Evolutionary conservation across 2,113 vertebrate species (phyloP).

Genomic region (Oncorhynchus mykiss): DNA sequence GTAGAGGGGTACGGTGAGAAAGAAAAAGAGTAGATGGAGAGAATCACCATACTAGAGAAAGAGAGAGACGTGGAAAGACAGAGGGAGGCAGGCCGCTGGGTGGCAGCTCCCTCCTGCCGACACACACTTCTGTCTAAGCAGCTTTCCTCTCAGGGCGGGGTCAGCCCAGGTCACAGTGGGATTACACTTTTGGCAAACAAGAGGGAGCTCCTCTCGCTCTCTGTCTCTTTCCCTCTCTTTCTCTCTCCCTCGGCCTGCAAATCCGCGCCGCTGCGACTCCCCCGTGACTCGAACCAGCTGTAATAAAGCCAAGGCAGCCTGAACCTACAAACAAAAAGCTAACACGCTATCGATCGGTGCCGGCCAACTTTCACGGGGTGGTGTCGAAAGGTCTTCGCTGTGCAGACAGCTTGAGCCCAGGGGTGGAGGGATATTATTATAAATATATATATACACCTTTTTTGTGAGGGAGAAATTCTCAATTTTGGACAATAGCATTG

Average conservation of each 20-base stretch:
- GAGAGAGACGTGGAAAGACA: slow-evolving; percentile 26
- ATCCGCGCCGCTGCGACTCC: slow-evolving; percentile 67
- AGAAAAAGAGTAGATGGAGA: background rate
- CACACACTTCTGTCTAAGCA: slow-evolving; percentile 75
- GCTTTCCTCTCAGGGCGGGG: slow-evolving; percentile 77
- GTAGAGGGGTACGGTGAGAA: background rate
- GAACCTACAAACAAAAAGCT: slow-evolving; percentile 80
- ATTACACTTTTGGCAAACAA: slow-evolving; percentile 84
- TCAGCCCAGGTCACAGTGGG: slow-evolving; percentile 71
- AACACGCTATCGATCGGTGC: slow-evolving; percentile 77
- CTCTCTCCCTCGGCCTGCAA: slow-evolving; percentile 38
- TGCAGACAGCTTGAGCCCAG: slow-evolving; percentile 64
- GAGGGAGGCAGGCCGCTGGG: slow-evolving; percentile 31
- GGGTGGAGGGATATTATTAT: slow-evolving; percentile 66
- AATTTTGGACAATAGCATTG: slow-evolving; percentile 44
- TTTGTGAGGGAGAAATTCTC: slow-evolving; percentile 48
- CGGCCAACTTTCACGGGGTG: slow-evolving; percentile 69
- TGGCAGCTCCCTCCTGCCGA: slow-evolving; percentile 62
- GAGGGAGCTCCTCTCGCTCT: slow-evolving; percentile 66
- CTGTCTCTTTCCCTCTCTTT: too few species aligned
- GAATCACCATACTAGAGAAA: background rate
- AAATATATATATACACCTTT: slow-evolving; percentile 47
- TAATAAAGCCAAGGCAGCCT: slow-evolving; percentile 77
- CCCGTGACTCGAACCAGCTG: slow-evolving; percentile 72
- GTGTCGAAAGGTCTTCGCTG: slow-evolving; percentile 68